These are phyloP conservation scores for Actenoides hombroni DNA, from an alignment of 2,113 vertebrate genomes.

Conservation along the genomic window DNA sequence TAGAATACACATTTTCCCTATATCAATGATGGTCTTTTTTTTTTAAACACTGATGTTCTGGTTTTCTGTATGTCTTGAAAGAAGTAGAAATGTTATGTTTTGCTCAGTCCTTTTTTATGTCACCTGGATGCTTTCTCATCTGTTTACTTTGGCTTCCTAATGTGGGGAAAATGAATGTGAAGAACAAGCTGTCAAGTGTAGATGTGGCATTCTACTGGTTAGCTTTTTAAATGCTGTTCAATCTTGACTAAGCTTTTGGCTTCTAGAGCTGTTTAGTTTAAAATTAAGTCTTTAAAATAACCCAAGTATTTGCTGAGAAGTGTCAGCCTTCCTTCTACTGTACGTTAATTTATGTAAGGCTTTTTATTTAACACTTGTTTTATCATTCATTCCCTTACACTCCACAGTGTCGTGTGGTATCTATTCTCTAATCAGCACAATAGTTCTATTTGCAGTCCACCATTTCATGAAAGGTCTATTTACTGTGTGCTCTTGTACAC, in stretches of 20 bases:
- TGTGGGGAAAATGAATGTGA: not conserved
- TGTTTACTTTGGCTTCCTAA: not conserved
- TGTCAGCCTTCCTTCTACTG: not conserved
- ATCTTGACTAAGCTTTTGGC: not conserved
- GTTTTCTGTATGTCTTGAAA: not conserved
- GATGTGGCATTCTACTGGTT: not conserved
- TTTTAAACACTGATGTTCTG: not conserved
- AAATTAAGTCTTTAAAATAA: not conserved
- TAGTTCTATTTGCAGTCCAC: not conserved
- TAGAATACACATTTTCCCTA: not conserved
- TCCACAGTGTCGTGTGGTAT: not conserved
- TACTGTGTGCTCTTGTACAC: not conserved
- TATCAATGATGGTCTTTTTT: not conserved
- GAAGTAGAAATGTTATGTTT: not conserved
- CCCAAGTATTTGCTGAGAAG: not conserved
- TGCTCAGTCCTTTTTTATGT: not conserved
- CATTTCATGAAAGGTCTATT: not conserved
- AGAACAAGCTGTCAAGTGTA: not conserved
- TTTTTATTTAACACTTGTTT: not conserved
- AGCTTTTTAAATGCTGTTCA: not conserved
- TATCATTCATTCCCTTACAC: not conserved
- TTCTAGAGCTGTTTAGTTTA: not conserved
- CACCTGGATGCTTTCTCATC: not conserved
- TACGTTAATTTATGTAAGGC: not conserved
- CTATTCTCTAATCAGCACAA: not conserved